Percentiles rank a stretch among this genome's conserved stretches.
These are phyloP conservation scores for Cerastis rubricosa DNA, from an alignment of 2,888 invertebrate genomes.

Conservation along the genomic window DNA sequence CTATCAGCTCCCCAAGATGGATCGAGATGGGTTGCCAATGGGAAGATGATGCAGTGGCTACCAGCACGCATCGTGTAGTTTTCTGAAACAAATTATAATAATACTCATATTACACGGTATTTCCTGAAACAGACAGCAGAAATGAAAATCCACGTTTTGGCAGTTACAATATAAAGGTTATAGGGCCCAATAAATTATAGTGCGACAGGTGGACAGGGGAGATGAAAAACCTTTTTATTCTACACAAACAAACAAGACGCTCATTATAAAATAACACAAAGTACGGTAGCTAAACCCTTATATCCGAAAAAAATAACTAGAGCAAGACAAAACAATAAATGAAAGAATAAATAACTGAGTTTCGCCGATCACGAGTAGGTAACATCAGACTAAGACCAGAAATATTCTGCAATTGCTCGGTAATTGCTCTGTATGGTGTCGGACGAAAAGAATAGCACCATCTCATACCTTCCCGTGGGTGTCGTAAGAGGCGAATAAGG, in stretches of 20 bases:
- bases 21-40: slow-evolving; percentile 21
- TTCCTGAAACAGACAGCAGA: background rate
- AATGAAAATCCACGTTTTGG: background rate
- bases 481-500: too few relatives aligned
- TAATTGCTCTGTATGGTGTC: too few relatives aligned
- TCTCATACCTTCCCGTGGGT: too few relatives aligned
- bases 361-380: background rate
- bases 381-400: background rate
- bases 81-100: slow-evolving; percentile 21
- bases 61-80: slow-evolving; percentile 51
- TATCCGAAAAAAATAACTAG: background rate
- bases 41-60: slow-evolving; percentile 15
- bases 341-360: background rate
- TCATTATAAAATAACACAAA: too few relatives aligned
- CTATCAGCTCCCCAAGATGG: slow-evolving; percentile 53
- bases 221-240: too few relatives aligned
- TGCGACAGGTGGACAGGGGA: too few relatives aligned
- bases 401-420: too few relatives aligned
- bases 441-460: too few relatives aligned
- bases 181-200: too few relatives aligned
- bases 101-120: background rate
- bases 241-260: too few relatives aligned
- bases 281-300: too few relatives aligned
- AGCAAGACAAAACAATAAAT: too few relatives aligned
- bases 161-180: background rate